These are phyloP conservation scores for Dascillus cervinus DNA, from an alignment of 2,888 invertebrate species.

Conservation along the genomic window DNA sequence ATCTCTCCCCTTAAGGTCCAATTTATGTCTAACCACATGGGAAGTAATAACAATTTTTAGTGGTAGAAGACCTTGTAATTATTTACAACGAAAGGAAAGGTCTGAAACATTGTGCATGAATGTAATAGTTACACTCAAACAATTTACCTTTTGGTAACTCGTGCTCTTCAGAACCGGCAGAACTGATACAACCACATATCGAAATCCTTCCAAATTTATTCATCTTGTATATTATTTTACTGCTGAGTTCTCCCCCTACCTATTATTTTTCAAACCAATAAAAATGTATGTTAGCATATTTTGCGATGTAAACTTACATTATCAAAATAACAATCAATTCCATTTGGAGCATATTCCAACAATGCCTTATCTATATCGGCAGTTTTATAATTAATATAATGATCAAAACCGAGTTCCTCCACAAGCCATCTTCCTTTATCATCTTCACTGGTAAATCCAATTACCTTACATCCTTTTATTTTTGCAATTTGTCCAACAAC, in stretches of 20 bases:
- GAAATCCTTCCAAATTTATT: slow-evolving; percentile 52
- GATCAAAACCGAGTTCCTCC: slow-evolving; percentile 58
- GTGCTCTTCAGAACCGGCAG: slow-evolving; percentile 50
- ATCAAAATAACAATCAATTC: slow-evolving; percentile 69
- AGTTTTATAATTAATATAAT: slow-evolving; percentile 65
- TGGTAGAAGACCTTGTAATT: no score
- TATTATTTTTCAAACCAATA: slow-evolving; percentile 26
- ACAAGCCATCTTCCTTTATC: slow-evolving; percentile 63
- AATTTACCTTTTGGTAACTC: slow-evolving; percentile 7
- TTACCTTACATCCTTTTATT: slow-evolving; percentile 59
- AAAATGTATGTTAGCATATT: no score
- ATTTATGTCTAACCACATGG: no score
- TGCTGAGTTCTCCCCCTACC: slow-evolving; percentile 60
- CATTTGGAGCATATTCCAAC: slow-evolving; percentile 55
- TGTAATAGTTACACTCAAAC: no score
- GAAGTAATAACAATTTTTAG: no score
- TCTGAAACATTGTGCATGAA: no score
- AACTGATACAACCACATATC: slow-evolving; percentile 57
- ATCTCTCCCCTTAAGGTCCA: no score
- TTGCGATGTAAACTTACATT: slow-evolving; percentile 58
- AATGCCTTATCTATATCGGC: slow-evolving; percentile 47
- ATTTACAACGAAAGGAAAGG: no score
- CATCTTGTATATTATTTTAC: slow-evolving; percentile 53
- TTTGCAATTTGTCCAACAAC: slow-evolving; percentile 74
- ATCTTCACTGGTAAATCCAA: slow-evolving; percentile 64